Conservation (phyloP, 2,113 vertebrate genomes). For the Poecilia latipinna region DNA sequence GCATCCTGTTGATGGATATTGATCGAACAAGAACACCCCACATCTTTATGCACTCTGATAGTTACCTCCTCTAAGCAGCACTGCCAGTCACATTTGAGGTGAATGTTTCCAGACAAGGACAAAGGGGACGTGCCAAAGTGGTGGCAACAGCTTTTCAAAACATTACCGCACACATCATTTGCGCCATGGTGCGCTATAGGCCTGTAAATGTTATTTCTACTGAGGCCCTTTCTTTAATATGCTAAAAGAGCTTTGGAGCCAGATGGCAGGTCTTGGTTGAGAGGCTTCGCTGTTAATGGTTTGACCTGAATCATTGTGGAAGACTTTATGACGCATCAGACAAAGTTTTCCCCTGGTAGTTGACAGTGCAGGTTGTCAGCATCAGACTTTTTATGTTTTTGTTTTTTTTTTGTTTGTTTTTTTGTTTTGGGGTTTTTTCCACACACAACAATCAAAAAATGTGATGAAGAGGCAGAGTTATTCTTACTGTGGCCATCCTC, state of each 20-base stretch:
- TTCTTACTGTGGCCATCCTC: conserved; percentile 58
- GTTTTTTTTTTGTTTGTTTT: too few species aligned
- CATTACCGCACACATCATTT: conserved; percentile 42
- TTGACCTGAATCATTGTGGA: conserved; percentile 38
- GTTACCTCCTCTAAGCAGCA: conserved; percentile 53
- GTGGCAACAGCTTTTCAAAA: conserved; percentile 29
- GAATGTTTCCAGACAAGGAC: conserved; percentile 57
- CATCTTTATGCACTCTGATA: conserved; percentile 56
- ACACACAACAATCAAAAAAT: conserved; percentile 48
- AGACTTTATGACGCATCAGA: conserved; percentile 57
- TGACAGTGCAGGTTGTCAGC: conserved; percentile 40
- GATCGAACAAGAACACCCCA: conserved; percentile 54
- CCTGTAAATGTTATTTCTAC: conserved; percentile 50
- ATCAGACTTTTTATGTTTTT: neutral
- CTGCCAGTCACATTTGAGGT: conserved; percentile 49
- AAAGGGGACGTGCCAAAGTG: conserved; percentile 33
- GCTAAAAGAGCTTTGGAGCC: conserved; percentile 39
- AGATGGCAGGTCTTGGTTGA: conserved; percentile 61
- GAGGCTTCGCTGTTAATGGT: conserved; percentile 53
- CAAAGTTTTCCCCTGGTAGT: conserved; percentile 43
- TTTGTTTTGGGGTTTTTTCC: neutral
- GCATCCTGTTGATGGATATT: conserved; percentile 66
- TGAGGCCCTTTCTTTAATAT: conserved; percentile 35
- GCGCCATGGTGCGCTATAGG: conserved; percentile 19
- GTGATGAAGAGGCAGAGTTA: conserved; percentile 69